phyloP scores from a whole-genome alignment of 2,888 invertebrate species.

The Cephus pulcher region DNA sequence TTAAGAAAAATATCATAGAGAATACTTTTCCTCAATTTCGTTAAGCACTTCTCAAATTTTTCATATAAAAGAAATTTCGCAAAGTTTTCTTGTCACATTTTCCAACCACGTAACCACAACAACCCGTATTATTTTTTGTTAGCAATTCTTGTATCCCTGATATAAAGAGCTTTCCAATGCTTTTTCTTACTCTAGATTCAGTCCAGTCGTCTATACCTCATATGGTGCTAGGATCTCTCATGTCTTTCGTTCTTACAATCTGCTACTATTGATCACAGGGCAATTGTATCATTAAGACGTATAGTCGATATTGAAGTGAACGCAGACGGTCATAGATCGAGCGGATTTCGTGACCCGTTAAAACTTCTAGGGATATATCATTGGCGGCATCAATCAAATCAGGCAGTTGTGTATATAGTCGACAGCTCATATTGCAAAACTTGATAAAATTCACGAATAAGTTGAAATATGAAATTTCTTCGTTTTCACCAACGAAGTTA shows the following conservation, averaged over 20 bases:
- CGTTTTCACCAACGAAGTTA: neutral
- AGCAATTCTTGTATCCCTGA: neutral
- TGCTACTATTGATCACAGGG: neutral
- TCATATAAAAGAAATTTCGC: too few species aligned
- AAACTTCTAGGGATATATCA: neutral
- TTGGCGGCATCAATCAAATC: conserved; percentile 3
- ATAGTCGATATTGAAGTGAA: neutral
- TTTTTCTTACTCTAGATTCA: neutral
- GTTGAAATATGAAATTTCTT: neutral
- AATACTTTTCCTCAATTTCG: too few species aligned
- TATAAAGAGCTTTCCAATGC: neutral
- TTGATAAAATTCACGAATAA: neutral
- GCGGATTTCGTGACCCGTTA: neutral
- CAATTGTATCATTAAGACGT: neutral
- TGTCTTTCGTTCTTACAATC: neutral
- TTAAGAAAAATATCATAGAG: too few species aligned
- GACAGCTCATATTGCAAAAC: neutral
- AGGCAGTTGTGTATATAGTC: neutral
- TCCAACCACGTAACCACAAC: neutral
- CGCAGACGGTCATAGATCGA: neutral
- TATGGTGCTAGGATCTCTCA: neutral
- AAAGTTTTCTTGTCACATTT: neutral
- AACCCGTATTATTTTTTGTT: neutral
- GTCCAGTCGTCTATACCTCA: neutral
- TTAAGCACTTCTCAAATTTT: too few species aligned